Base-by-base conservation (phyloP, 2,113 vertebrate species). In the Pelecanus crispus region DNA sequence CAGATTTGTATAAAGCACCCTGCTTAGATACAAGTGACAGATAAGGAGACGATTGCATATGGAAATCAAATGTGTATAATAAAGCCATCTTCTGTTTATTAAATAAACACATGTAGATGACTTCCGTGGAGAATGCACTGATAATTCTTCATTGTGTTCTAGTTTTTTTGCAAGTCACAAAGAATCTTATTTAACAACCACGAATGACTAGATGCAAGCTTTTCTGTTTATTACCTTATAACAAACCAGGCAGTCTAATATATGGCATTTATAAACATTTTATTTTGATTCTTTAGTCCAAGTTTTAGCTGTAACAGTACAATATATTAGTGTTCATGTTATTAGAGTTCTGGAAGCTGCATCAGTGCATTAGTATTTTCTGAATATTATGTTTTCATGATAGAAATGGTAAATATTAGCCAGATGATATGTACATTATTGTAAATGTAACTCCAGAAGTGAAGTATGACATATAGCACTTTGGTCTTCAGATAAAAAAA, bases 61-160 rank as follows among this genome's bases (percentile, higher is more conserved):
- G 97, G 96, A 97, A 97, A 98, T 98, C 97, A 98, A 98, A 98
- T 98, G 98, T 97, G 97, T 97, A 96, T 98, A 98, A 98, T 98
- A 97, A 98, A 98, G 97, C 98, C 98, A 97, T 98, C 97, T 97
- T 98, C 98, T 98, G 97, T 98, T 98, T 98, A 98, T 98, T 98
- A 98, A 98, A 98, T 98, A 99, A 98, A 98, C 98, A 98, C 94
- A 97, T 98, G 98, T 98, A 98, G 97, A 98, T 98, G 96, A 96
- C 96, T 97, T 97, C 97, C 82, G 96, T 96, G 96, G 88, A 95
- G 97, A 98, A 97, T 70, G 95, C 95, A 73, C 96, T 97, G 97
- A 97, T 98, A 98, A 98, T 98, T 98, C 97, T 95, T 98, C 97
- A 97, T 94, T 94, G 95, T 97, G 98, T 97, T 97, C 94, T 92